A percentile compares a stretch with the other conserved stretches of the same genome.
phyloP scores from a whole-genome alignment of 2,888 invertebrate genomes.

The Spicauda simplicius region DNA sequence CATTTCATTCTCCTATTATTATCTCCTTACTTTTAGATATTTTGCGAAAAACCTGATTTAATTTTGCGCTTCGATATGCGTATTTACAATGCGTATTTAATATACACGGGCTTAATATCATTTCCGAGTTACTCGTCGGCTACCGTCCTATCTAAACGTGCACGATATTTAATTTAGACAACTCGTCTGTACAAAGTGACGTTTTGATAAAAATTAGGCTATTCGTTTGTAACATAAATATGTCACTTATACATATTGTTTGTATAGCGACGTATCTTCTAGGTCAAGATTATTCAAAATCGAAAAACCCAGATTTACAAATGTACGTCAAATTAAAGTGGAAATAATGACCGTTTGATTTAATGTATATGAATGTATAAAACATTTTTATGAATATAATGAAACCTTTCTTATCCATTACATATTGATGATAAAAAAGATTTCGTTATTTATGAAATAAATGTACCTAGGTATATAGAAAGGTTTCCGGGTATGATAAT shows the following conservation, averaged over 20 bases:
- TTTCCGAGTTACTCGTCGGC: not conserved
- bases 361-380: constrained; percentile 69
- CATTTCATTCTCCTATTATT: no score
- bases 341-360: constrained; percentile 75
- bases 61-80: not conserved
- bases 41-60: not conserved
- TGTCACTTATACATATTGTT: constrained; percentile 54
- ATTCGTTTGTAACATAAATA: constrained; percentile 54
- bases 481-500: no score
- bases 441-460: no score
- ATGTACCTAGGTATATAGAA: no score
- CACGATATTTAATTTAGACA: constrained; percentile 15
- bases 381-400: no score
- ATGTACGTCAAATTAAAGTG: constrained; percentile 61
- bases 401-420: no score
- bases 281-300: constrained; percentile 60
- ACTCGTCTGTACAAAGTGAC: constrained; percentile 12
- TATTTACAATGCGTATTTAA: constrained; percentile 1
- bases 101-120: not conserved
- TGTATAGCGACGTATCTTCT: constrained; percentile 54
- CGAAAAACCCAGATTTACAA: constrained; percentile 58
- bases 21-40: not conserved
- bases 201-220: constrained; percentile 61
- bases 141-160: constrained; percentile 2
- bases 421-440: no score